Conservation (phyloP, 1,140 invertebrate genomes). For the Argopecten irradians region DNA sequence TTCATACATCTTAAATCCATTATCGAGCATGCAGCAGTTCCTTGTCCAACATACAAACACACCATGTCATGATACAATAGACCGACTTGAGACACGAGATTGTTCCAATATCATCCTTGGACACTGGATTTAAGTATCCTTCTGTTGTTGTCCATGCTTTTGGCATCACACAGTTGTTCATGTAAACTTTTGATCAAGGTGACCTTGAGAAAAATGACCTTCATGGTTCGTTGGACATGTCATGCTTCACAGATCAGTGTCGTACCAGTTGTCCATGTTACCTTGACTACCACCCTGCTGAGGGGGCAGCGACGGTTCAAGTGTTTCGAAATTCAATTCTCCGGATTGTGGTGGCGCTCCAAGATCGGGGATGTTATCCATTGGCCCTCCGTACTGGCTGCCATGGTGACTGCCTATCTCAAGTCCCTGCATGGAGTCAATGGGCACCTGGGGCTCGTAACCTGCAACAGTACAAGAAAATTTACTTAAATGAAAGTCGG, state of each 20-base stretch:
- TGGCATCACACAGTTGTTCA: background rate
- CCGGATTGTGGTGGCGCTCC: conserved; percentile 79
- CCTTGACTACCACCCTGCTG: conserved; percentile 87
- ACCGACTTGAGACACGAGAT: background rate
- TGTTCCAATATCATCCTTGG: background rate
- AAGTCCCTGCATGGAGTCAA: conserved; percentile 96
- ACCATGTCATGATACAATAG: background rate
- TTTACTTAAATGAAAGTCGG: background rate
- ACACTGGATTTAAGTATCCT: background rate
- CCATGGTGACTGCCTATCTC: conserved; percentile 87
- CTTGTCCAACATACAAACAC: background rate
- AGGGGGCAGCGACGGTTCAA: conserved; percentile 84
- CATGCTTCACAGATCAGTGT: conserved; percentile 90
- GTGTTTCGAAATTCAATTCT: conserved; percentile 88
- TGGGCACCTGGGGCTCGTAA: conserved; percentile 94
- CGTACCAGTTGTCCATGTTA: conserved; percentile 93
- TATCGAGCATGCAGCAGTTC: background rate
- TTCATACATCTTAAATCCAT: background rate
- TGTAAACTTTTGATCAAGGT: background rate
- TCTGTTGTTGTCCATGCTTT: background rate
- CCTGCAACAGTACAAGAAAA: conserved; percentile 79
- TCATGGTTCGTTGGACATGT: background rate
- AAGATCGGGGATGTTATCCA: conserved; percentile 90
- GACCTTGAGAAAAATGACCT: background rate
- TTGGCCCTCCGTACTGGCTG: conserved; percentile 83